Base-by-base conservation (phyloP, 2,797 vertebrate genomes). In the Crenichthys baileyi region DNA sequence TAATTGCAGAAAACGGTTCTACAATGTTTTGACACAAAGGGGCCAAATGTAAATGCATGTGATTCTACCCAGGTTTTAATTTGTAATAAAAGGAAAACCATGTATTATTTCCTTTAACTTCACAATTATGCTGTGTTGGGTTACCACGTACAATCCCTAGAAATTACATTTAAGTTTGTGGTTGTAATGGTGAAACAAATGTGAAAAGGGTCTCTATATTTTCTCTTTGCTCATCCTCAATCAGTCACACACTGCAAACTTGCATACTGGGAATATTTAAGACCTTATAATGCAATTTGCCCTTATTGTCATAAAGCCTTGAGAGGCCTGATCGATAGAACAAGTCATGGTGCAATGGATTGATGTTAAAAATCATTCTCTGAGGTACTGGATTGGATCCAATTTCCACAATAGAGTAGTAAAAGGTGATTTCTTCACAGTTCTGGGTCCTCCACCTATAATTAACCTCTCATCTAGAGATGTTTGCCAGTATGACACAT, bases 391-490 rank as follows among this genome's bases (percentile, higher is more conserved):
- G 93, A 44, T 12, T 87, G 91, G 94, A 96, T 96, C 95, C 91
- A 88, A 94, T 96, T 96, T 95, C 93, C 93, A 94, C 93, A 93
- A 96, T 95, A 92, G 93, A 93, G 89, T 93, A 90, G 94, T 96
- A 96, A 96, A 95, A 92, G 94, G 95, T 94, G 92, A 90, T 93
- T 95, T 91, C 91, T 94, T 90, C 94, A 87, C 82, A 87, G 85
- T 90, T 92, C 84, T 87, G 87, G 82, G 89, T 89, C 85, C 83
- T 94, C 87, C 84, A 87, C 51, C 55, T 72, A 92, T 93, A 93
- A 95, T 92, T 91, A 91, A 94, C 92, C 74, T 80, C 50, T 83
- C 68, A 78, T 81, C 58, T 70, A 50, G 29, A 50, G 12, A 85
- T 65, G 70, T 82, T 60, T 75, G 46, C 53, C 58, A 46, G 26